phyloP scores from a whole-genome alignment of 2,797 vertebrate genomes.

The Orientallactaga sibirica region DNA sequence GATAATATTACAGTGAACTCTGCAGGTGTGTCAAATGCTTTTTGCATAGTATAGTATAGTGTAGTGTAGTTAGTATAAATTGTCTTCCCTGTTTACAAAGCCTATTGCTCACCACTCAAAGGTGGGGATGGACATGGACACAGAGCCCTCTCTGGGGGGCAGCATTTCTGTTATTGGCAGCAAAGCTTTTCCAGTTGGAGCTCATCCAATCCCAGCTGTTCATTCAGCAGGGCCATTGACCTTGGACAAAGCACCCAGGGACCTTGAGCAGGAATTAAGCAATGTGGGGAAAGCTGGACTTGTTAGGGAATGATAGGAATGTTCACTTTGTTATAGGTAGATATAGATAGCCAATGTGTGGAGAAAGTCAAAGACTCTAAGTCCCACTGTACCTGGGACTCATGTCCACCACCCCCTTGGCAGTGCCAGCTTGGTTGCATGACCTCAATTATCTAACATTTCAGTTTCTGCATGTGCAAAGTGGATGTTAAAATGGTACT shows the following conservation, averaged over 20 bases:
- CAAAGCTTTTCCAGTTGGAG: background rate
- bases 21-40: background rate
- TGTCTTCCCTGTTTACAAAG: background rate
- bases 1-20: conserved; percentile 4
- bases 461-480: conserved; percentile 58
- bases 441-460: background rate
- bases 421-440: background rate
- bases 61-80: background rate
- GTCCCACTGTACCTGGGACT: background rate
- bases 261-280: conserved; percentile 25
- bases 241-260: conserved; percentile 34
- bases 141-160: background rate
- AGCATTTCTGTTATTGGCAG: background rate
- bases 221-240: background rate
- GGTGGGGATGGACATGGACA: background rate
- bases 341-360: background rate
- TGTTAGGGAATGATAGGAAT: conserved; percentile 28
- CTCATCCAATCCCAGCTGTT: conserved; percentile 44
- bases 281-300: background rate
- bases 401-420: background rate
- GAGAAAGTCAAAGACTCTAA: background rate
- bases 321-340: conserved; percentile 41
- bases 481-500: conserved; percentile 29
- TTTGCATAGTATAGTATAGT: conserved; percentile 15
- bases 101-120: conserved; percentile 1